A percentile compares a stretch with the other conserved stretches of the same genome.
These are phyloP conservation scores for Gallinago nigripennis DNA, from an alignment of 2,797 vertebrate genomes.

Conservation along the genomic window DNA sequence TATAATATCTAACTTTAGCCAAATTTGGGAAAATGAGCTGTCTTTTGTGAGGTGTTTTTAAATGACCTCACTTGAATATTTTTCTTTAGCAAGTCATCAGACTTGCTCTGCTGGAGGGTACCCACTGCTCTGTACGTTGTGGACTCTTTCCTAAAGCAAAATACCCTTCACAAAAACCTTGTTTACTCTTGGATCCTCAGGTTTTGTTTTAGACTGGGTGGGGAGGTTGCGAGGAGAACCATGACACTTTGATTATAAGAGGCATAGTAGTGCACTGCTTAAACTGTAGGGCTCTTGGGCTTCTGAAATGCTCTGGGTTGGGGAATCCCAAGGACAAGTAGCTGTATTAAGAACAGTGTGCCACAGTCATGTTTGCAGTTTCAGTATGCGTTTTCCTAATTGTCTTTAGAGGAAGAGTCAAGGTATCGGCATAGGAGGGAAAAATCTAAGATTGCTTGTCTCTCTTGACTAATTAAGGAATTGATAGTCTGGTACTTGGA, in stretches of 20 bases:
- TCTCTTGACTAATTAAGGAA: background rate
- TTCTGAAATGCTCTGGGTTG: background rate
- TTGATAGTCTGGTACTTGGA: background rate
- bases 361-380: background rate
- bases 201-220: background rate
- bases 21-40: background rate
- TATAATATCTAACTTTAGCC: background rate
- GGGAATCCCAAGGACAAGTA: background rate
- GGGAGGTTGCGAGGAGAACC: background rate
- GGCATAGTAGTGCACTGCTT: background rate
- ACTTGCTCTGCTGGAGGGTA: background rate
- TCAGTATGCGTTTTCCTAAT: background rate
- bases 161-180: background rate
- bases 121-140: background rate
- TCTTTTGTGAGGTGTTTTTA: background rate
- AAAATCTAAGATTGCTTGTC: background rate
- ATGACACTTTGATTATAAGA: background rate
- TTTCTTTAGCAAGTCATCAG: background rate
- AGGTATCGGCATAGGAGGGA: background rate
- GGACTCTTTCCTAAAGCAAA: background rate
- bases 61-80: background rate
- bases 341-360: background rate
- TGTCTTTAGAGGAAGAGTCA: background rate
- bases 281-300: background rate
- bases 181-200: background rate